A percentile compares a stretch with the other conserved stretches of the same genome.
These are phyloP conservation scores for Parambassis ranga DNA, from an alignment of 2,797 vertebrate genomes.

Conservation along the genomic window DNA sequence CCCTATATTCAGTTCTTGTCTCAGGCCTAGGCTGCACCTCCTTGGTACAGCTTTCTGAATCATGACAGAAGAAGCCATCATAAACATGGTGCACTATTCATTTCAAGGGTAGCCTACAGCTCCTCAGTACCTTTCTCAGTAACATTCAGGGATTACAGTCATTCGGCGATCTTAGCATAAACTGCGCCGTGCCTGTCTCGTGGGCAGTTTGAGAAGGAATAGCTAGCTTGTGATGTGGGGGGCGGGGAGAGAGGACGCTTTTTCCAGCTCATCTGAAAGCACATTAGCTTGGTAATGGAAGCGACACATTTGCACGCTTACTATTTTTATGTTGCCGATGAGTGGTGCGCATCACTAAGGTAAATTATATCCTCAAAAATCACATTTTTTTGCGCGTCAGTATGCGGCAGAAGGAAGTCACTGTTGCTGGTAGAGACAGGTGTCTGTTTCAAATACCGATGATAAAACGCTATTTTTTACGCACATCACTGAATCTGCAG, in stretches of 20 bases:
- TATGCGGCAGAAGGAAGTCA: slow-evolving; percentile 34
- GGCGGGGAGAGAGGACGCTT: slow-evolving; percentile 42
- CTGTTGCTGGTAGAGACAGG: slow-evolving; percentile 72
- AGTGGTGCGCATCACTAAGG: background rate
- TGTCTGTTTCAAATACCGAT: slow-evolving; percentile 58
- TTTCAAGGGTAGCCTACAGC: slow-evolving; percentile 38
- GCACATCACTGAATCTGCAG: background rate
- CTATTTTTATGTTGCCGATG: too few relatives aligned
- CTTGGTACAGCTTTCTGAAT: background rate
- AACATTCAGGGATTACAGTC: slow-evolving; percentile 31
- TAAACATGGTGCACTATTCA: slow-evolving; percentile 29
- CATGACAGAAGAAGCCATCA: slow-evolving; percentile 22
- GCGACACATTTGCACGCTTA: slow-evolving; percentile 9
- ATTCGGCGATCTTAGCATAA: slow-evolving; percentile 30
- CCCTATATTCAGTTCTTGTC: background rate
- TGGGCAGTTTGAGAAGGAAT: slow-evolving; percentile 17
- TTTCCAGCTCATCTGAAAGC: slow-evolving; percentile 16
- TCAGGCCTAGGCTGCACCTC: slow-evolving; percentile 14
- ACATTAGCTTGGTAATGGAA: slow-evolving; percentile 34
- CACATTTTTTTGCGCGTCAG: background rate
- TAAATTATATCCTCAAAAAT: background rate
- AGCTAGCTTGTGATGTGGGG: slow-evolving; percentile 47
- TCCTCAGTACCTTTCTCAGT: slow-evolving; percentile 32
- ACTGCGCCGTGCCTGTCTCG: slow-evolving; percentile 19
- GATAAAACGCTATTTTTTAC: background rate